These are phyloP conservation scores for Apodemus sylvaticus DNA, from an alignment of 2,113 vertebrate species.

Conservation along the genomic window DNA sequence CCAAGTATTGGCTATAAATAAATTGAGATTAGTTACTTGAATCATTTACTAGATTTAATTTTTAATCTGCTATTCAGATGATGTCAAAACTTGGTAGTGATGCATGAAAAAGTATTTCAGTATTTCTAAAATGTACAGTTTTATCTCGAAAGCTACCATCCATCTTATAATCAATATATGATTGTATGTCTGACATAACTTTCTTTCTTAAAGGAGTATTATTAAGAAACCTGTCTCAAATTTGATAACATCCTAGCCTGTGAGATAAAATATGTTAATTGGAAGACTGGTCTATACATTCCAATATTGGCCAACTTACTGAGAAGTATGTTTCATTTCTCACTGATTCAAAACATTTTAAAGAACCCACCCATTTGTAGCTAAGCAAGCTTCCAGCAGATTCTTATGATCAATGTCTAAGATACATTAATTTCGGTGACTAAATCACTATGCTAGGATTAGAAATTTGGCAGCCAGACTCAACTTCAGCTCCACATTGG, in stretches of 20 bases:
- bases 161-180: neutral
- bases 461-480: neutral
- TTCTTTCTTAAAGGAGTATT: neutral
- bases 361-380: neutral
- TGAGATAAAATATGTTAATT: neutral
- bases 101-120: neutral
- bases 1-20: neutral
- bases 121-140: neutral
- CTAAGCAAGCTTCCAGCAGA: neutral
- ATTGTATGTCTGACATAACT: neutral
- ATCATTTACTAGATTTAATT: neutral
- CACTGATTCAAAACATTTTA: neutral
- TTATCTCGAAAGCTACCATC: slow-evolving; percentile 6
- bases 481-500: neutral
- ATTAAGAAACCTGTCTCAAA: neutral
- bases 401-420: neutral
- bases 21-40: slow-evolving; percentile 14
- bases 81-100: slow-evolving; percentile 31
- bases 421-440: neutral
- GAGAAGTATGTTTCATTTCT: neutral
- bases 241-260: neutral
- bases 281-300: neutral
- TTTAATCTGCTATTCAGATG: slow-evolving; percentile 3
- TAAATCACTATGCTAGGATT: neutral
- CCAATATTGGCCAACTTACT: neutral